Base-by-base conservation (phyloP, 2,113 vertebrate genomes). In the Pontoporia blainvillei region DNA sequence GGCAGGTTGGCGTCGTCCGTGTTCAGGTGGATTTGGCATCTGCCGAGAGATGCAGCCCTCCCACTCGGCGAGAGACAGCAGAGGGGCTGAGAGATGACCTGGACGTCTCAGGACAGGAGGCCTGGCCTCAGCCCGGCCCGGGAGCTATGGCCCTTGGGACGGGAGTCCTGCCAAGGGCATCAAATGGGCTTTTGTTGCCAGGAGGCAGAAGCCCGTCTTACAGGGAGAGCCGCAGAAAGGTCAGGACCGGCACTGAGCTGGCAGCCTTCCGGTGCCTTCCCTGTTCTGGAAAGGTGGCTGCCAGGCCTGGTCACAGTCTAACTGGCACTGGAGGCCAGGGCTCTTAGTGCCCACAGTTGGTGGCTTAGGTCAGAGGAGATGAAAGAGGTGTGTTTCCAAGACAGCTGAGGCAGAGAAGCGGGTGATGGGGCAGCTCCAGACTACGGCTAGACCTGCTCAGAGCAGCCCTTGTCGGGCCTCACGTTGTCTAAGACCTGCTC, bases 271-370 rank as follows among this genome's bases (percentile, higher is more conserved):
- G 62, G n/a, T 1, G 20, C 85, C 75, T 29, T 67, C 87, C 54
- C 15, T 27, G 79, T 34, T 20, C 88, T 25, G 64, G 69, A 73
- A 31, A 90, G 87, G 34, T 17, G 86, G 73, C 67, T 27, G 5
- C 83, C 73, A 61, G 78, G 76, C 67, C 44, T 7, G 15, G n/a
- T 46, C 46, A 5, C 44, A 1, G 62, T 25, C 13, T 8, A 8
- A 11, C 39, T 3, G 0, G 27, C 0, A 18, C 83, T 20, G 36
- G 41, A 67, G 66, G 54, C 59, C 12, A 11, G 52, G 52, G 25
- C 49, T 20, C 41, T 6, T 0, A 0, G 14, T 0, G 36, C 3
- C 75, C 9, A 1, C 7, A 6, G 59, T 36, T 18, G 44, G 7
- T 13, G n/a, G 64, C 75, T 81, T 2, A 6, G 8, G 39, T 39